phyloP scores from a whole-genome alignment of 2,113 vertebrate species.

The Ammodytes dubius region DNA sequence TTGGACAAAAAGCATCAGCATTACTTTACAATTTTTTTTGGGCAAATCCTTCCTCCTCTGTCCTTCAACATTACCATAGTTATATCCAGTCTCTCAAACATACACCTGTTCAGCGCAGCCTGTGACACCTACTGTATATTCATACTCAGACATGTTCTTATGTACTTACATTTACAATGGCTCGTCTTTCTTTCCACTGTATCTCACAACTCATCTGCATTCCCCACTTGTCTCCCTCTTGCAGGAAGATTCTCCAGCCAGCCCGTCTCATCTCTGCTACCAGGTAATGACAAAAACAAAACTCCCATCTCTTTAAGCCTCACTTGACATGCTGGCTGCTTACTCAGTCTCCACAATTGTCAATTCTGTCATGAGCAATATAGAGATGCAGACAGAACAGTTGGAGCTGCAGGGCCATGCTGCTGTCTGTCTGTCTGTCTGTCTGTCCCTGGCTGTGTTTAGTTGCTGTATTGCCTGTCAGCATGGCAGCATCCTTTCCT shows the following conservation, averaged over 20 bases:
- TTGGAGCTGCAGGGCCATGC: constrained; percentile 16
- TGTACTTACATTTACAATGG: neutral
- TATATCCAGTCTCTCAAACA: constrained; percentile 6
- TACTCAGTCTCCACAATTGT: constrained; percentile 12
- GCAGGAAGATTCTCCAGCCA: neutral
- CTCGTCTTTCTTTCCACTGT: neutral
- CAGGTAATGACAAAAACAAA: constrained; percentile 40
- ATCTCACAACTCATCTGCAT: constrained; percentile 19
- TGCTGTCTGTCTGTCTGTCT: neutral
- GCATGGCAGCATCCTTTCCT: constrained; percentile 28
- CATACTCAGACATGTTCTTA: neutral
- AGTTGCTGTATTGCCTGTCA: constrained; percentile 32
- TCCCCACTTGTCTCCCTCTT: neutral
- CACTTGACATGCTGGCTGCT: constrained; percentile 41
- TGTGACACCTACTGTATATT: neutral
- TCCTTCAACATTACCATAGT: constrained; percentile 10
- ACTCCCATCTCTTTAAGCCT: constrained; percentile 24
- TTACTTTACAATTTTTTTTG: constrained; percentile 23
- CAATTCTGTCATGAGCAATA: constrained; percentile 25
- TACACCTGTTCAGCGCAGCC: neutral
- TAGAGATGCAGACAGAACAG: constrained; percentile 26
- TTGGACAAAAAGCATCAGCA: constrained; percentile 20
- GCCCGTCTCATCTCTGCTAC: constrained; percentile 19
- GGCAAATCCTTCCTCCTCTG: constrained; percentile 10
- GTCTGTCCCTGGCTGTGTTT: constrained; percentile 43